Evolutionary conservation across 2,113 vertebrate genomes (phyloP).

Genomic region (Python bivittatus): DNA sequence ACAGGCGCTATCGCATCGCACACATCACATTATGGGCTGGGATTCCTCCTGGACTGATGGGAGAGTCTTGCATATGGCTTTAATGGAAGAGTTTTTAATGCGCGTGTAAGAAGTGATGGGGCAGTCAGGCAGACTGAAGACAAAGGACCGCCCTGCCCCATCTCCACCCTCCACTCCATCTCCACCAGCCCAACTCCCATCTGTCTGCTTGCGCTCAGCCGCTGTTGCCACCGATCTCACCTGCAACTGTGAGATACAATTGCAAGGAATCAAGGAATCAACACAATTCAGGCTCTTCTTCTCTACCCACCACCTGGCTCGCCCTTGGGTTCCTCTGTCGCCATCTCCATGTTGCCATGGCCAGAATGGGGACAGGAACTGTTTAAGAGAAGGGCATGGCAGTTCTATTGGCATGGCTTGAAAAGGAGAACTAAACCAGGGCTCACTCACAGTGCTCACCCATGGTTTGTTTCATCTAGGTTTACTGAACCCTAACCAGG

Average conservation of each 20-base stretch:
- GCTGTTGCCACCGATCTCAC: not conserved
- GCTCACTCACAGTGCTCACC: not conserved
- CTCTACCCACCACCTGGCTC: not conserved
- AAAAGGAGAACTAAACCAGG: not conserved
- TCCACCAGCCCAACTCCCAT: not conserved
- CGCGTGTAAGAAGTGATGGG: constrained; percentile 22
- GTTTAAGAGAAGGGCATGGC: not conserved
- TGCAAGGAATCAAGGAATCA: not conserved
- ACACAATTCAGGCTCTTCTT: not conserved
- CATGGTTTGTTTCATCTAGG: not conserved
- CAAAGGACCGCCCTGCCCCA: constrained; percentile 23
- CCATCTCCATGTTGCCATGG: not conserved
- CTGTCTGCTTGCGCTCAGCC: constrained; percentile 30
- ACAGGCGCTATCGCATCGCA: not conserved
- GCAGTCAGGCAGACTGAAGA: constrained; percentile 7
- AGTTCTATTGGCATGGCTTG: not conserved
- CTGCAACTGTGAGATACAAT: not conserved
- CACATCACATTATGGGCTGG: constrained; percentile 7
- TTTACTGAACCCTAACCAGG: not conserved
- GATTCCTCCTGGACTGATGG: not conserved
- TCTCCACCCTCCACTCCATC: constrained; percentile 2
- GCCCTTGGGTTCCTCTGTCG: not conserved
- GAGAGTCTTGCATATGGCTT: not conserved
- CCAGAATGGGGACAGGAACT: too few species aligned
- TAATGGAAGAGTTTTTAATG: constrained; percentile 5